A percentile compares a stretch with the other conserved stretches of the same genome.
These are phyloP conservation scores for Pristionchus entomophagus DNA, from an alignment of 2,888 invertebrate genomes.

Conservation along the genomic window DNA sequence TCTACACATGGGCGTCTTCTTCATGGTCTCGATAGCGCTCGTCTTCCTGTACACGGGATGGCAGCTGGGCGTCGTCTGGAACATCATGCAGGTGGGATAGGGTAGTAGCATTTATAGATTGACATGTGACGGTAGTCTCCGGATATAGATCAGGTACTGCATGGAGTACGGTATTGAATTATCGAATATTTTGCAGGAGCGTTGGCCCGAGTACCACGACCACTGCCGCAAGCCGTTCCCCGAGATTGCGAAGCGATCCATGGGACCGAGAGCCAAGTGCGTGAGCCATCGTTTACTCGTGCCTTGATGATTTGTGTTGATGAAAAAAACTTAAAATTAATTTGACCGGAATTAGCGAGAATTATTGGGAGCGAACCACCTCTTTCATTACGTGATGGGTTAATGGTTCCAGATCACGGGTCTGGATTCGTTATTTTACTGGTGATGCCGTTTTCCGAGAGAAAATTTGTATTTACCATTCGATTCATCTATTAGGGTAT, in stretches of 20 bases:
- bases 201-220: constrained; percentile 64
- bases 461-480: too few relatives aligned
- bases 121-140: background rate
- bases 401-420: too few relatives aligned
- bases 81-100: constrained; percentile 61
- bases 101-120: constrained; percentile 15
- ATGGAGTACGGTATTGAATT: background rate
- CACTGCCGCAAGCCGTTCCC: constrained; percentile 74
- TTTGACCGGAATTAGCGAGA: too few relatives aligned
- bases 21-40: constrained; percentile 64
- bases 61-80: constrained; percentile 73
- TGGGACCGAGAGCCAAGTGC: constrained; percentile 62
- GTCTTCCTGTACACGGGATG: constrained; percentile 74
- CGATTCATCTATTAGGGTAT: too few relatives aligned
- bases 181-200: constrained; percentile 37
- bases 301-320: too few relatives aligned
- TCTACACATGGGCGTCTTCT: constrained; percentile 60
- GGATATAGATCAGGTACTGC: background rate
- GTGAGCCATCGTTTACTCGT: background rate
- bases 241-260: constrained; percentile 72
- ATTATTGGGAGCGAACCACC: too few relatives aligned
- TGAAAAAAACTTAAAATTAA: too few relatives aligned
- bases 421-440: too few relatives aligned
- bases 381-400: too few relatives aligned
- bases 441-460: too few relatives aligned